A percentile compares a stretch with the other conserved stretches of the same genome.
phyloP scores from a whole-genome alignment of 2,888 invertebrate genomes.

The Euspilapteryx auroguttella region DNA sequence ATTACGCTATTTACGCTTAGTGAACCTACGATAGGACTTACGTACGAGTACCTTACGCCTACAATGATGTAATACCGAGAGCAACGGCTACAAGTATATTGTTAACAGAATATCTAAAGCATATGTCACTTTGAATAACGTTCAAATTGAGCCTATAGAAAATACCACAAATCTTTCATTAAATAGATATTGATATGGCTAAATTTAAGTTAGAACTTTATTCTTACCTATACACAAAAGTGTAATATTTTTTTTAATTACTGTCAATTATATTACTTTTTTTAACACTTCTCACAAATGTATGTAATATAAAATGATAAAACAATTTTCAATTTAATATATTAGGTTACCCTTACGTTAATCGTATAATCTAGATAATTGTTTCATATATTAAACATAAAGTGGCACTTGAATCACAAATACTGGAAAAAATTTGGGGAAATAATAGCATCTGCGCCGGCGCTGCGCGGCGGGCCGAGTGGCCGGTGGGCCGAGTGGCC shows the following conservation, averaged over 20 bases:
- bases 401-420: constrained; percentile 81
- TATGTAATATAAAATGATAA: constrained; percentile 64
- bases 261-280: constrained; percentile 59
- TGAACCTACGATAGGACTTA: constrained; percentile 44
- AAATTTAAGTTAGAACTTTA: constrained; percentile 62
- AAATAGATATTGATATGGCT: constrained; percentile 64
- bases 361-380: constrained; percentile 64
- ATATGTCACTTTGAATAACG: constrained; percentile 62
- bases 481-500: too few relatives aligned
- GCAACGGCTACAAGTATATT: constrained; percentile 57
- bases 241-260: constrained; percentile 55
- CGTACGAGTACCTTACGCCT: constrained; percentile 37
- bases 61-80: constrained; percentile 54
- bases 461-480: too few relatives aligned
- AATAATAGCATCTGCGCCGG: too few relatives aligned
- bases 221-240: constrained; percentile 61
- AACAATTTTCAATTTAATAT: constrained; percentile 61
- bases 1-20: constrained; percentile 43
- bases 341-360: constrained; percentile 63
- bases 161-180: constrained; percentile 62
- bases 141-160: constrained; percentile 63
- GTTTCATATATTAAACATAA: constrained; percentile 70
- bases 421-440: constrained; percentile 71
- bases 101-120: constrained; percentile 62
- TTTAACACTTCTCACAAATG: constrained; percentile 60